Percentiles rank a stretch among this genome's conserved stretches.
These are phyloP conservation scores for Carcharodon carcharias DNA, from an alignment of 2,797 vertebrate genomes.

Conservation along the genomic window DNA sequence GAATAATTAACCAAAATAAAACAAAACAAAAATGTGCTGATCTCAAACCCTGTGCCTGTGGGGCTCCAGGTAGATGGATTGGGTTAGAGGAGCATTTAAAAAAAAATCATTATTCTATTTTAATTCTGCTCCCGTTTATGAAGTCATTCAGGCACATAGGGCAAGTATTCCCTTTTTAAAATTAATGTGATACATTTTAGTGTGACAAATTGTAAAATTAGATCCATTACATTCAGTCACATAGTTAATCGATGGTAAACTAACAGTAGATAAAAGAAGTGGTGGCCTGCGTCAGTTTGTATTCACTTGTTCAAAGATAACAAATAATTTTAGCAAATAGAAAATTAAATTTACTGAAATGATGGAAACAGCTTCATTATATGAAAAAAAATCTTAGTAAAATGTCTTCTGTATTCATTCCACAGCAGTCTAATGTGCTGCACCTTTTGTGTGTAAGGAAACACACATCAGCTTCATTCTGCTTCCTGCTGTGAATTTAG, in stretches of 20 bases:
- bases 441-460: neutral
- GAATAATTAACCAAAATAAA: neutral
- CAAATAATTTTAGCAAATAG: neutral
- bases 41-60: neutral
- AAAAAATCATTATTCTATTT: neutral
- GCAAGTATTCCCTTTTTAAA: constrained; percentile 16
- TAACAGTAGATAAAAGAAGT: neutral
- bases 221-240: neutral
- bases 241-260: neutral
- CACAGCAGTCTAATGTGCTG: neutral
- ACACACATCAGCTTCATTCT: neutral
- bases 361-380: neutral
- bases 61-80: neutral
- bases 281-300: neutral
- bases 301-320: constrained; percentile 15
- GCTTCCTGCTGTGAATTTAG: neutral
- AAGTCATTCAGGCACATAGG: neutral
- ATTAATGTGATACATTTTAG: constrained; percentile 5
- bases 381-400: neutral
- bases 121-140: neutral
- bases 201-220: constrained; percentile 34
- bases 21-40: neutral
- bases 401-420: neutral
- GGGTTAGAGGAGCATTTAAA: neutral
- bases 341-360: neutral